These are phyloP conservation scores for Tinamus guttatus DNA, from an alignment of 2,113 vertebrate genomes.

Conservation along the genomic window DNA sequence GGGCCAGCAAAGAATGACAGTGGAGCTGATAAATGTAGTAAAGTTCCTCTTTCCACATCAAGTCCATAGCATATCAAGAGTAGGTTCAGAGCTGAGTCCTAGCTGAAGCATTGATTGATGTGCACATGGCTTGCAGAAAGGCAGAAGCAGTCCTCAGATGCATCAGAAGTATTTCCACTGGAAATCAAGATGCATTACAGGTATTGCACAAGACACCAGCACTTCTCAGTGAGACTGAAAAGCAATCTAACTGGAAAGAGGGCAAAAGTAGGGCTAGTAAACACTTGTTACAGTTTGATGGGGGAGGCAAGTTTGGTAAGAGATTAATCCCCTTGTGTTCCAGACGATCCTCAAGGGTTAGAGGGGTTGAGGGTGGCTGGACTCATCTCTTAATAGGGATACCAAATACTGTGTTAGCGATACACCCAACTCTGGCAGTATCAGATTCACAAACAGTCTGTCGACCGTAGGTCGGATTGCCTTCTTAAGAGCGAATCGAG, in stretches of 20 bases:
- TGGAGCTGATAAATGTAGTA: background rate
- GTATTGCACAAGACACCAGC: background rate
- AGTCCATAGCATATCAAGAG: background rate
- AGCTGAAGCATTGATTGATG: background rate
- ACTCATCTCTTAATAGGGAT: no score
- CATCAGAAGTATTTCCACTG: background rate
- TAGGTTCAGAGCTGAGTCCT: background rate
- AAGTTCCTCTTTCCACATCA: background rate
- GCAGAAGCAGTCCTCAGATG: background rate
- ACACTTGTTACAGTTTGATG: no score
- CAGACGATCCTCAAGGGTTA: no score
- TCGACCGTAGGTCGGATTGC: no score
- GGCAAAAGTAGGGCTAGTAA: background rate
- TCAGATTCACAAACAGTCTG: no score
- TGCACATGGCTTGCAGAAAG: background rate
- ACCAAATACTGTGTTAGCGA: no score
- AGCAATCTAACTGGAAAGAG: background rate
- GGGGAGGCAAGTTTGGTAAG: no score
- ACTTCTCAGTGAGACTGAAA: background rate
- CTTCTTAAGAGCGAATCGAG: no score
- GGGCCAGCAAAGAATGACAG: background rate
- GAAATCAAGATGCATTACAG: background rate
- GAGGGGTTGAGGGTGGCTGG: no score
- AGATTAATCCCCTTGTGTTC: no score
- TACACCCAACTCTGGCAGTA: no score